Evolutionary conservation across 2,888 invertebrate genomes (phyloP).

Genomic region (Byasa hedistus): DNA sequence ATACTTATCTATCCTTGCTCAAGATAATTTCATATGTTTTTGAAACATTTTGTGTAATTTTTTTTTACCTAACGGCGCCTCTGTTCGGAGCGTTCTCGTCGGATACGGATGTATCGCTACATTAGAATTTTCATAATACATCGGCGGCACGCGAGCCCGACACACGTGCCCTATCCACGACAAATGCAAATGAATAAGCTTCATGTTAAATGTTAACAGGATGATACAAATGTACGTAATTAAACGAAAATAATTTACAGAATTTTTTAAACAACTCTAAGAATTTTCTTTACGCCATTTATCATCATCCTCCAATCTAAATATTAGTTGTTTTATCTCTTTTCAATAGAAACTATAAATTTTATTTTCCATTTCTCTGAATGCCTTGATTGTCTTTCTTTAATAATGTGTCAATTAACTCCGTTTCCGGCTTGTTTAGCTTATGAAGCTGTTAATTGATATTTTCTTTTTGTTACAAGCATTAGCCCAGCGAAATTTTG

Average conservation of each 20-base stretch:
- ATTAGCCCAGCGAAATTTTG: no score
- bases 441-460: no score
- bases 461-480: no score
- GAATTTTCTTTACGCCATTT: no score
- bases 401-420: no score
- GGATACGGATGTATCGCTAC: conserved; percentile 49
- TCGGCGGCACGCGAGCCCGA: conserved; percentile 63
- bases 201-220: conserved; percentile 63
- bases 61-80: conserved; percentile 35
- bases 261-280: no score
- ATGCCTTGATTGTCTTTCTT: no score
- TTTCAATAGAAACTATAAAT: neutral
- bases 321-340: neutral
- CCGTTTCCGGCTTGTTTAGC: no score
- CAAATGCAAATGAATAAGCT: conserved; percentile 76
- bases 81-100: conserved; percentile 37
- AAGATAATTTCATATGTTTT: no score
- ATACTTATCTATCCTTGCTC: no score
- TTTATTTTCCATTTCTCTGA: neutral
- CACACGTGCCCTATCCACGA: conserved; percentile 69
- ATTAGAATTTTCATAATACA: conserved; percentile 63
- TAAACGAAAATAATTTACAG: neutral
- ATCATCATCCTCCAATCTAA: neutral
- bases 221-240: conserved; percentile 15
- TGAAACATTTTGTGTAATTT: no score